Evolutionary conservation across 2,888 invertebrate species (phyloP).

Genomic region (Drosophila monieri): DNA sequence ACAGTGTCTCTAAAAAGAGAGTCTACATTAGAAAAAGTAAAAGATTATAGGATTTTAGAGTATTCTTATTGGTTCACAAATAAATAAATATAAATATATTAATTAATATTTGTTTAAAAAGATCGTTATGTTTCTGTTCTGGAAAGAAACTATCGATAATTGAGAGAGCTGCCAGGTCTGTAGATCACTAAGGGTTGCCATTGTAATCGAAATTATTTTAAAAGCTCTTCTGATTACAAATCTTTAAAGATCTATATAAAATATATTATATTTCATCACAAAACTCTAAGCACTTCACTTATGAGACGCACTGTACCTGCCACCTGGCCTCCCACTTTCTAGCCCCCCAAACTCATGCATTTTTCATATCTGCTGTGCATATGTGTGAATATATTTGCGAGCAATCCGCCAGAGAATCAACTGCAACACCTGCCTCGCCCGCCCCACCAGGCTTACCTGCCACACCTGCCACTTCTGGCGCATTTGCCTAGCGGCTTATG

Average conservation of each 20-base stretch:
- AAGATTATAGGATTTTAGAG: background rate
- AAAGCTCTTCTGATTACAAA: too few species aligned
- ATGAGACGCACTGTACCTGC: background rate
- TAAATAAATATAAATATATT: too few species aligned
- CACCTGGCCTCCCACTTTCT: background rate
- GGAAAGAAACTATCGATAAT: too few species aligned
- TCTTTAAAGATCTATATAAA: too few species aligned
- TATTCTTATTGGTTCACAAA: too few species aligned
- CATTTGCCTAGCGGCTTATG: background rate
- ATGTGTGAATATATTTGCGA: constrained; percentile 11
- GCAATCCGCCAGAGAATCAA: constrained; percentile 9
- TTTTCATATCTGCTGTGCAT: constrained; percentile 17
- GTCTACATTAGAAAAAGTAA: background rate
- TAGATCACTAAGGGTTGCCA: too few species aligned
- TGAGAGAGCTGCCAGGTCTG: too few species aligned
- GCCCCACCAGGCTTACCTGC: background rate
- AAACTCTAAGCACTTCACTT: too few species aligned
- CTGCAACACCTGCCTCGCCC: background rate
- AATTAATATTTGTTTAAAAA: too few species aligned
- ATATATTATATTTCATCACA: too few species aligned
- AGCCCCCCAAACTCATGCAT: constrained; percentile 14
- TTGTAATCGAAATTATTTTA: too few species aligned
- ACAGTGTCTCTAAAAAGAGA: constrained; percentile 26
- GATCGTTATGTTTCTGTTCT: too few species aligned
- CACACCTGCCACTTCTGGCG: constrained; percentile 6